Evolutionary conservation across 2,888 invertebrate species (phyloP).

Genomic region (Lasioglossum leucozonium): DNA sequence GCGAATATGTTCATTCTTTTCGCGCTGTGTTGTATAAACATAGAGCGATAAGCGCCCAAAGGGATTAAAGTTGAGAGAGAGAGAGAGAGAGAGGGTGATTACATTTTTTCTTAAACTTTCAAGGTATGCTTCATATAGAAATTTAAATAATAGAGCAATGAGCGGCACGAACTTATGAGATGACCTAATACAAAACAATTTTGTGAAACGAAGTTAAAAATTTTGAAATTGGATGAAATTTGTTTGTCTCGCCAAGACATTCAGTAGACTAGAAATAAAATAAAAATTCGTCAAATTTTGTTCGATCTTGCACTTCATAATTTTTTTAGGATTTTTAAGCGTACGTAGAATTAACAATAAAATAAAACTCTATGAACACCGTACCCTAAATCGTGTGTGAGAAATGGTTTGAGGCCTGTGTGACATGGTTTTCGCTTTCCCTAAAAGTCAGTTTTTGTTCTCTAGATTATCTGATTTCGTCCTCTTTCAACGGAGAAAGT

Average conservation of each 20-base stretch:
- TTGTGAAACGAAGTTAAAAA: neutral
- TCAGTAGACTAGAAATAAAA: neutral
- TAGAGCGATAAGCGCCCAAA: too few relatives aligned
- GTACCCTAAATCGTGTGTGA: neutral
- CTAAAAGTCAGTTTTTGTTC: slow-evolving; percentile 8
- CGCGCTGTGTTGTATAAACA: too few relatives aligned
- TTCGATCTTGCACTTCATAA: too few relatives aligned
- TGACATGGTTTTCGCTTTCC: neutral
- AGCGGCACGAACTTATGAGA: too few relatives aligned
- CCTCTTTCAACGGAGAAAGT: neutral
- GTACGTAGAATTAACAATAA: neutral
- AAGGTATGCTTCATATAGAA: too few relatives aligned
- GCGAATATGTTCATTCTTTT: too few relatives aligned
- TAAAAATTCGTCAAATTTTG: neutral
- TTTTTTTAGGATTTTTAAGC: too few relatives aligned
- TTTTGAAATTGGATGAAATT: neutral
- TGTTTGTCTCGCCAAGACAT: neutral
- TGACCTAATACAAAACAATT: too few relatives aligned
- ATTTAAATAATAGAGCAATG: too few relatives aligned
- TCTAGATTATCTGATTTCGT: neutral
- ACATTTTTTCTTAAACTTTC: too few relatives aligned
- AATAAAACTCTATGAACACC: neutral
- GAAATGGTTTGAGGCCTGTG: neutral
- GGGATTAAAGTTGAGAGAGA: too few relatives aligned
- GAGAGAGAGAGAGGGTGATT: too few relatives aligned